phyloP scores from a whole-genome alignment of 1,140 invertebrate genomes.

The Pararge aegeria region DNA sequence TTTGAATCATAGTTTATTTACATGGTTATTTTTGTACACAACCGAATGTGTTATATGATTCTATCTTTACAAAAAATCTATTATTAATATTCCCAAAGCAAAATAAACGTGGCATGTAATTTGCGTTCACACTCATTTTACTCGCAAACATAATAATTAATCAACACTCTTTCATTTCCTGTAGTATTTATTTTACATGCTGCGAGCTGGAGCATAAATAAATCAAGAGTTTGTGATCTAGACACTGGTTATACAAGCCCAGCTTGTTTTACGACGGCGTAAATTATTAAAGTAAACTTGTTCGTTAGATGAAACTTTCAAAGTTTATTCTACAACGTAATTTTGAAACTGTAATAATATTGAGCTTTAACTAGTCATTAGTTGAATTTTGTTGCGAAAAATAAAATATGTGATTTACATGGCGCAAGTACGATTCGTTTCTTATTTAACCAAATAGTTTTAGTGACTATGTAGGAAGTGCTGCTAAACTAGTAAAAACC shows the following conservation, averaged over 20 bases:
- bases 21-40: too few relatives aligned
- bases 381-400: too few relatives aligned
- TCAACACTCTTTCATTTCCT: constrained; percentile 20
- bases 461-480: too few relatives aligned
- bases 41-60: too few relatives aligned
- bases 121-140: constrained; percentile 27
- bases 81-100: constrained; percentile 11
- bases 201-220: constrained; percentile 17
- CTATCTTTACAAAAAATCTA: too few relatives aligned
- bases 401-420: too few relatives aligned
- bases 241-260: constrained; percentile 15
- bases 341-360: neutral
- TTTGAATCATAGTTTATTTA: too few relatives aligned
- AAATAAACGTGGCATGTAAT: constrained; percentile 18
- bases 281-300: constrained; percentile 14
- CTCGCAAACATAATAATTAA: constrained; percentile 21
- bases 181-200: constrained; percentile 23
- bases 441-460: too few relatives aligned
- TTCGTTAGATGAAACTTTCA: neutral
- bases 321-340: neutral
- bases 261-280: constrained; percentile 14
- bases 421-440: too few relatives aligned
- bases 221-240: constrained; percentile 27
- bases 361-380: too few relatives aligned
- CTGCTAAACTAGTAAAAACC: too few relatives aligned